Base-by-base conservation (phyloP, 2,888 invertebrate genomes). In the Gortyna flavago region DNA sequence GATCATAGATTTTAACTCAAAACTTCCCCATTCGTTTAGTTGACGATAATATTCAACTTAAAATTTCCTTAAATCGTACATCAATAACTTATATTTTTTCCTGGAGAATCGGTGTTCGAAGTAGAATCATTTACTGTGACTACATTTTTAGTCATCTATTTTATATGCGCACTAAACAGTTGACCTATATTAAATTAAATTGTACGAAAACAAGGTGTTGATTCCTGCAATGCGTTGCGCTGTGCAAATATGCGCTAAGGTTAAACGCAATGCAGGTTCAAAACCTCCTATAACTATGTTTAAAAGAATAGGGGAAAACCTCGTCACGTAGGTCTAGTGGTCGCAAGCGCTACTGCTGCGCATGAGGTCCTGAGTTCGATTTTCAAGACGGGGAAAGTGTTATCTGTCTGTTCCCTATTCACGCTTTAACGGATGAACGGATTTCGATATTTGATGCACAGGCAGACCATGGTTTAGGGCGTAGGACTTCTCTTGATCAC, bases 31-130 rank as follows among this genome's bases (percentile, higher is more conserved):
- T 54, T 51, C 57, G 3, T 29, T 35, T 64, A 38, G 6, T n/a
- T 29, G 16, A 16, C 38, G 35, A 54, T 41, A 62, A 38, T 41
- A 70, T 73, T 57, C 38, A 13, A 11, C 18, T 35, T 62, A 44
- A 70, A 51, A 48, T 80, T 78, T 78, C 81, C 81, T 78, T 44
- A 54, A 38, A 54, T 54, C 65, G 21, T n/a, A 21, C n/a, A 38
- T 38, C 35, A 69, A 13, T 9, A 5, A 25, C 16, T 32, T 25
- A 18, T 25, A 9, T 7, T 7, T 62, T 69, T 65, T 79, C 81
- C 72, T 66, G 25, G 18, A 44, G 70, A 38, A 32, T 32, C n/a
- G 57, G 11, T 29, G 64, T 7, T 32, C 8, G 8, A n/a, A n/a
- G 8, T 51, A 54, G 61, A 66, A n/a, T 81, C 35, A 78, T 41